These are phyloP conservation scores for Ectobius pallidus DNA, from an alignment of 2,888 invertebrate genomes.

Conservation along the genomic window DNA sequence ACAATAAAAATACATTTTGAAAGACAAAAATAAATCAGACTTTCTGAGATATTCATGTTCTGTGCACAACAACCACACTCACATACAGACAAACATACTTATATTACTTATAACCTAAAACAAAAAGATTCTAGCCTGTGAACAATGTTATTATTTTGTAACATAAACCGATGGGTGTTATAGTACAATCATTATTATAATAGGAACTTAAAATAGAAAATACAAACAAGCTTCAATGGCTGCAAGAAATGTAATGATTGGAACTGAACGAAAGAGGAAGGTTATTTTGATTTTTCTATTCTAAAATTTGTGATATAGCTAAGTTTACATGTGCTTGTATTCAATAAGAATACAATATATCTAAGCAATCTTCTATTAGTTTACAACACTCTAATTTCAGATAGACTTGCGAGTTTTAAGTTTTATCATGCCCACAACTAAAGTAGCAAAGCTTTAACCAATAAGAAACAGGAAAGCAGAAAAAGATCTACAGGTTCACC, in stretches of 20 bases:
- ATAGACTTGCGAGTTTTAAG: too few relatives aligned
- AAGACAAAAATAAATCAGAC: slow-evolving; percentile 30
- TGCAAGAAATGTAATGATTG: slow-evolving; percentile 9
- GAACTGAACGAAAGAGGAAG: slow-evolving; percentile 4
- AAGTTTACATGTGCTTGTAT: too few relatives aligned
- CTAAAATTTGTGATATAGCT: too few relatives aligned
- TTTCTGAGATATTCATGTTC: slow-evolving; percentile 29
- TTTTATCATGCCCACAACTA: too few relatives aligned
- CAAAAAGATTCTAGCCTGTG: slow-evolving; percentile 33
- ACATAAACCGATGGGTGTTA: slow-evolving; percentile 22
- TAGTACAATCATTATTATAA: slow-evolving; percentile 28
- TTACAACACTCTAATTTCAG: too few relatives aligned
- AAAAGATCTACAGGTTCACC: too few relatives aligned
- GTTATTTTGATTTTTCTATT: too few relatives aligned
- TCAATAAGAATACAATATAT: too few relatives aligned
- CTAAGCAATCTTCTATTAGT: too few relatives aligned
- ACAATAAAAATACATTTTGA: slow-evolving; percentile 29
- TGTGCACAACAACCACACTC: slow-evolving; percentile 34
- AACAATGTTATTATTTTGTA: slow-evolving; percentile 30
- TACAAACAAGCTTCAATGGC: slow-evolving; percentile 14
- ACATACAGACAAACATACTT: slow-evolving; percentile 36
- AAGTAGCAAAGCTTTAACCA: too few relatives aligned
- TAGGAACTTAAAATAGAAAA: slow-evolving; percentile 36
- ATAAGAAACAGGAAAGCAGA: too few relatives aligned
- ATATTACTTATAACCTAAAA: slow-evolving; percentile 30